Evolutionary conservation across 1,140 invertebrate species (phyloP).

Genomic region (Drosophila teissieri): DNA sequence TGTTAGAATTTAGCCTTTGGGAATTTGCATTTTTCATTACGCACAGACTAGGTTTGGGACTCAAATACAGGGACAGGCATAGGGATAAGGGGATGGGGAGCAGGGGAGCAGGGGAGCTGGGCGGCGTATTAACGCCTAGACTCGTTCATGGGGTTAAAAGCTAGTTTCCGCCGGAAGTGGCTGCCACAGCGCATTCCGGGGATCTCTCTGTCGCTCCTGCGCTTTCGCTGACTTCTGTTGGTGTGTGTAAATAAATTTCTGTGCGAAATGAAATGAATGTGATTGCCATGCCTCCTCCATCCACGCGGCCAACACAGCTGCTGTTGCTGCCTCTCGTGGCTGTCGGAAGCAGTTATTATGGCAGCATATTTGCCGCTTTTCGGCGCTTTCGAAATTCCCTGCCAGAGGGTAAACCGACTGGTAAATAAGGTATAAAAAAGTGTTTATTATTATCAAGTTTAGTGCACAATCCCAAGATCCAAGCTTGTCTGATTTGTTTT

Average conservation of each 20-base stretch:
- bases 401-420: no score
- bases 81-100: slow-evolving; percentile 11
- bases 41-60: slow-evolving; percentile 35
- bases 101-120: slow-evolving; percentile 18
- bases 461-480: no score
- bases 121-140: slow-evolving; percentile 81
- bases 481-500: no score
- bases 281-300: slow-evolving; percentile 56
- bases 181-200: slow-evolving; percentile 68
- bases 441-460: no score
- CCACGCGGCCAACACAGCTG: slow-evolving; percentile 8
- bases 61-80: not conserved
- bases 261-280: slow-evolving; percentile 81
- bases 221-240: slow-evolving; percentile 22
- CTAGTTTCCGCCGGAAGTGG: slow-evolving; percentile 82
- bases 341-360: slow-evolving; percentile 76
- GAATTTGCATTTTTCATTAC: slow-evolving; percentile 84
- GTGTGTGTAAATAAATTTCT: slow-evolving; percentile 80
- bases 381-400: slow-evolving; percentile 9
- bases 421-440: not conserved
- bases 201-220: not conserved
- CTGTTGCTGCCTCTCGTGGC: slow-evolving; percentile 23
- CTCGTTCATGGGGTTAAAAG: slow-evolving; percentile 82
- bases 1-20: slow-evolving; percentile 80
- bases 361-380: slow-evolving; percentile 72